phyloP scores from a whole-genome alignment of 1,140 invertebrate species.

The Venturia canescens region DNA sequence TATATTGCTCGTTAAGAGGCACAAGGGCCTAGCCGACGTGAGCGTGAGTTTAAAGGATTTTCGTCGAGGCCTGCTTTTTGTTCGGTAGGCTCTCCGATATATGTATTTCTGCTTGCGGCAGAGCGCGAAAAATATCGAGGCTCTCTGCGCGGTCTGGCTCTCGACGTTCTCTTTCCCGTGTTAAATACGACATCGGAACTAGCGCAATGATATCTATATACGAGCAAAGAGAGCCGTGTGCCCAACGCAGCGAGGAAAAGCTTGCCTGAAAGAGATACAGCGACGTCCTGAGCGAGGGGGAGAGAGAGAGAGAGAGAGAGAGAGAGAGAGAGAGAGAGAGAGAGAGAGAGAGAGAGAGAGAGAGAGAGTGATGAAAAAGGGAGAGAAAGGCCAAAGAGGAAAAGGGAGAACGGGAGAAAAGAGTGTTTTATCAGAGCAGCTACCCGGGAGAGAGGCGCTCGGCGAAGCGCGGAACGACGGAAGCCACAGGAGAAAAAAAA shows the following conservation, averaged over 20 bases:
- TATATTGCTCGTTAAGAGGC: neutral
- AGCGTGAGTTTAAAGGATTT: neutral
- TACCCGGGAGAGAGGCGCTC: constrained; percentile 2
- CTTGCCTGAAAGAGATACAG: neutral
- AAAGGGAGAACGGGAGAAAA: neutral
- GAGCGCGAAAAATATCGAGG: constrained; percentile 42
- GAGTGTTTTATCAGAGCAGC: constrained; percentile 52
- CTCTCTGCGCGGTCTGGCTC: constrained; percentile 34
- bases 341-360: neutral
- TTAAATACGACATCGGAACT: constrained; percentile 34
- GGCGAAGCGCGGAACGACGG: constrained; percentile 41
- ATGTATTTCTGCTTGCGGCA: constrained; percentile 21
- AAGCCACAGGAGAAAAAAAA: neutral
- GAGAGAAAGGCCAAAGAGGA: neutral
- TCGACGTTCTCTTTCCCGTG: neutral
- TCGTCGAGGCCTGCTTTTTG: neutral
- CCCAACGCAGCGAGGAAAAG: constrained; percentile 13
- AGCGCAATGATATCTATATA: neutral
- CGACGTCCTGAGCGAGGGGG: neutral
- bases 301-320: neutral
- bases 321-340: neutral
- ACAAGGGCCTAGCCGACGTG: neutral
- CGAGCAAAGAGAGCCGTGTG: neutral
- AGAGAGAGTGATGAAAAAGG: neutral
- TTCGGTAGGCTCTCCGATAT: neutral